These are phyloP conservation scores for Camelus bactrianus DNA, from an alignment of 2,113 vertebrate genomes.

Conservation along the genomic window DNA sequence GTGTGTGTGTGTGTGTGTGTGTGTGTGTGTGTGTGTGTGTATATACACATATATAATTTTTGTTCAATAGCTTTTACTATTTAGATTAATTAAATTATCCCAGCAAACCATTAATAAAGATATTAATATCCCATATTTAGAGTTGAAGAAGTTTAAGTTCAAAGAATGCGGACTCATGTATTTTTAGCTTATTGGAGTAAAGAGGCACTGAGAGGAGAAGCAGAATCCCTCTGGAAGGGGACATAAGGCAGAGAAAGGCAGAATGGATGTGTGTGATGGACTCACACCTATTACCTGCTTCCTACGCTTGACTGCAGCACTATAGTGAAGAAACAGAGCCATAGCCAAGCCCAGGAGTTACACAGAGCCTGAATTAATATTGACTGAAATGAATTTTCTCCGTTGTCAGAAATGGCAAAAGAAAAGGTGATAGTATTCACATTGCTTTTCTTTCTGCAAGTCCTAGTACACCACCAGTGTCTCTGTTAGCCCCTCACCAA, in stretches of 20 bases:
- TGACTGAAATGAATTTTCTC: not conserved
- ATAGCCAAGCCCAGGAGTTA: not conserved
- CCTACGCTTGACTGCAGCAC: not conserved
- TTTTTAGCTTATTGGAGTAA: conserved; percentile 9
- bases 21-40: too few relatives aligned
- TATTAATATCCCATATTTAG: not conserved
- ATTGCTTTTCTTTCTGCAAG: not conserved
- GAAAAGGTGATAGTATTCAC: not conserved
- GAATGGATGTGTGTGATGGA: not conserved
- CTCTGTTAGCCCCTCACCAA: not conserved
- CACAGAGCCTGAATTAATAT: not conserved
- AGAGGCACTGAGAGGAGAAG: not conserved
- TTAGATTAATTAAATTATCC: not conserved
- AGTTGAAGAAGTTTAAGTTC: not conserved
- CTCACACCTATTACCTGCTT: not conserved
- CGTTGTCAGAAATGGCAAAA: not conserved
- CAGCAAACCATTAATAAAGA: not conserved
- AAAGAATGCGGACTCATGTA: not conserved
- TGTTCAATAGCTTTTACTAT: not conserved
- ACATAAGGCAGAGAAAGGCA: not conserved
- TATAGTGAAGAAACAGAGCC: not conserved
- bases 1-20: too few relatives aligned
- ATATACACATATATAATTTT: not conserved
- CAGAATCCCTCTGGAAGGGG: not conserved
- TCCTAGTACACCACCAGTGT: not conserved